Evolutionary conservation across 2,888 invertebrate genomes (phyloP).

Genomic region (Oscheius onirici): DNA sequence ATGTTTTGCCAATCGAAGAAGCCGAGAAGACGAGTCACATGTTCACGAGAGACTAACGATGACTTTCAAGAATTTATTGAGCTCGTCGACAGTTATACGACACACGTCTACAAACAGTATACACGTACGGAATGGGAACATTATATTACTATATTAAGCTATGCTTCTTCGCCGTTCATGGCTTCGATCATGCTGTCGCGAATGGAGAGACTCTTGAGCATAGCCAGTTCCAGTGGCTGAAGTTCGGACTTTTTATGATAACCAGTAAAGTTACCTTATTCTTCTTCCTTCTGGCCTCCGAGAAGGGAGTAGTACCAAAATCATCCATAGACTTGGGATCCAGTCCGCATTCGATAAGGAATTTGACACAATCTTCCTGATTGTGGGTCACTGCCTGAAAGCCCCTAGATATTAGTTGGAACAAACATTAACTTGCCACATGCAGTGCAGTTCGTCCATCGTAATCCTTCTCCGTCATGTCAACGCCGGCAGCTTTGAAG

Average conservation of each 20-base stretch:
- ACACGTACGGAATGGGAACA: slow-evolving; percentile 11
- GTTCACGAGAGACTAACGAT: not conserved
- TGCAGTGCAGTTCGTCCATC: slow-evolving; percentile 68
- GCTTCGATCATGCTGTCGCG: not conserved
- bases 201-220: slow-evolving; percentile 21
- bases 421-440: slow-evolving; percentile 51
- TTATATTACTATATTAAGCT: not conserved
- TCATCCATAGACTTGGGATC: slow-evolving; percentile 58
- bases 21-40: not conserved
- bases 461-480: slow-evolving; percentile 64
- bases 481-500: slow-evolving; percentile 68
- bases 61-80: not conserved
- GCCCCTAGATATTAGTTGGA: not conserved
- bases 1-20: not conserved
- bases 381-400: slow-evolving; percentile 61
- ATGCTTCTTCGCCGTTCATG: slow-evolving; percentile 14
- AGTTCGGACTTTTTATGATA: not conserved
- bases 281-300: slow-evolving; percentile 52
- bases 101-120: slow-evolving; percentile 21
- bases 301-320: slow-evolving; percentile 59
- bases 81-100: not conserved
- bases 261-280: slow-evolving; percentile 28
- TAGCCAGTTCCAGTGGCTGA: slow-evolving; percentile 12
- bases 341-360: slow-evolving; percentile 53
- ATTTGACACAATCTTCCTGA: slow-evolving; percentile 55